phyloP scores from a whole-genome alignment of 2,888 invertebrate species.

The Disparrhopalites patrizii region DNA sequence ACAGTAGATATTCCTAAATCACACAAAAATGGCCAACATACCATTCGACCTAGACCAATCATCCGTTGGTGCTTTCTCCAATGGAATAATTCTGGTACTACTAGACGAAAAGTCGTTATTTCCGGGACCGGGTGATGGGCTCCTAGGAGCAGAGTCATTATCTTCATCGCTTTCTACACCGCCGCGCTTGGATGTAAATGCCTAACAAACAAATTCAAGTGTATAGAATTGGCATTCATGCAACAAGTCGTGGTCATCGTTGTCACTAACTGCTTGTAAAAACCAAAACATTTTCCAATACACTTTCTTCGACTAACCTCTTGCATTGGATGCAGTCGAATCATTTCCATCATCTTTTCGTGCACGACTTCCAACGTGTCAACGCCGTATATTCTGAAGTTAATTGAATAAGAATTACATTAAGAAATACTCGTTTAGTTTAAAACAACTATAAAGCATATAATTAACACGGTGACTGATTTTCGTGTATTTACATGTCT shows the following conservation, averaged over 20 bases:
- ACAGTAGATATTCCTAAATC: not conserved
- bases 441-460: no score
- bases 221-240: not conserved
- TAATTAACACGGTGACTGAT: no score
- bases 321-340: slow-evolving; percentile 39
- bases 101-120: not conserved
- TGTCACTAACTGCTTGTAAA: no score
- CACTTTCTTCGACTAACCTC: no score
- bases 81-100: slow-evolving; percentile 23
- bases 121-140: slow-evolving; percentile 37
- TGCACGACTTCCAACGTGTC: slow-evolving; percentile 36
- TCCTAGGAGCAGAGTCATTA: slow-evolving; percentile 36
- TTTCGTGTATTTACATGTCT: slow-evolving; percentile 38
- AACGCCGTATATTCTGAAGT: slow-evolving; percentile 38
- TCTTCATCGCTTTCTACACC: slow-evolving; percentile 32
- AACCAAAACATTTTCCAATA: no score
- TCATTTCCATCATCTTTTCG: slow-evolving; percentile 44
- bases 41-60: not conserved
- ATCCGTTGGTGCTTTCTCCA: slow-evolving; percentile 5
- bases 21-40: not conserved
- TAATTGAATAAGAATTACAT: not conserved
- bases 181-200: slow-evolving; percentile 14
- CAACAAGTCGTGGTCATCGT: no score
- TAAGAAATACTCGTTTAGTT: no score
- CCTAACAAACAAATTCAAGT: slow-evolving; percentile 2